Conservation (phyloP, 2,888 invertebrate genomes). For the Chymomyza procnemis region DNA sequence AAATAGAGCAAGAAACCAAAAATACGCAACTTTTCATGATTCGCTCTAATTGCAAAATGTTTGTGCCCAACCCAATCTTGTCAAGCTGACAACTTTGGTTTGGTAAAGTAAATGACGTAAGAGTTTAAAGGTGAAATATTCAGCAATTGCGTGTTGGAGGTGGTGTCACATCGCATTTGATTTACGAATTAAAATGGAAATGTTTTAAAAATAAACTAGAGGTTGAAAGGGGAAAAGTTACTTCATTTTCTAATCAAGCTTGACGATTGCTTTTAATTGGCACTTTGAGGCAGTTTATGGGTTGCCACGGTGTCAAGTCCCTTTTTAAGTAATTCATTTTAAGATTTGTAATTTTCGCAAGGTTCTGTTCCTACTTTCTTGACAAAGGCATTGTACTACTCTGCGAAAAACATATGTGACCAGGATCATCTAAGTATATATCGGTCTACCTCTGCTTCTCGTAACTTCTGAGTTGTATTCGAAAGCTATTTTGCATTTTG, state of each 20-base stretch:
- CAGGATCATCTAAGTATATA: too few species aligned
- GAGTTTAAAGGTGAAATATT: constrained; percentile 37
- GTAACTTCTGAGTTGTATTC: too few species aligned
- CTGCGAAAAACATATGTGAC: too few species aligned
- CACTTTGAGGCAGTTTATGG: constrained; percentile 11
- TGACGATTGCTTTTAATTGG: constrained; percentile 44
- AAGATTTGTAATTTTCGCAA: too few species aligned
- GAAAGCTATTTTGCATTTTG: too few species aligned
- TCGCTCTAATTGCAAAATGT: constrained; percentile 46
- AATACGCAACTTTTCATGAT: constrained; percentile 34
- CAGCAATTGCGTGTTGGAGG: constrained; percentile 21
- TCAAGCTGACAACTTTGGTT: constrained; percentile 20
- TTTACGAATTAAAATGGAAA: constrained; percentile 62
- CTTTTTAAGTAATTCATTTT: too few species aligned
- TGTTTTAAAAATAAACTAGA: constrained; percentile 9
- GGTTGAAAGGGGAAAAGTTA: background rate
- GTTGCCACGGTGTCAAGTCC: too few species aligned
- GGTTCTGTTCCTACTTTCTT: too few species aligned
- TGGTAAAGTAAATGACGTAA: constrained; percentile 32
- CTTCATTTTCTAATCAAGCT: background rate
- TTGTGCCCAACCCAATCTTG: background rate
- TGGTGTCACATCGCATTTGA: constrained; percentile 52
- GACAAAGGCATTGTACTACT: too few species aligned
- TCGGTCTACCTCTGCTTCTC: too few species aligned
- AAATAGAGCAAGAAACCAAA: constrained; percentile 18